phyloP scores from a whole-genome alignment of 2,888 invertebrate species.

The Didymodactylos carnosus region DNA sequence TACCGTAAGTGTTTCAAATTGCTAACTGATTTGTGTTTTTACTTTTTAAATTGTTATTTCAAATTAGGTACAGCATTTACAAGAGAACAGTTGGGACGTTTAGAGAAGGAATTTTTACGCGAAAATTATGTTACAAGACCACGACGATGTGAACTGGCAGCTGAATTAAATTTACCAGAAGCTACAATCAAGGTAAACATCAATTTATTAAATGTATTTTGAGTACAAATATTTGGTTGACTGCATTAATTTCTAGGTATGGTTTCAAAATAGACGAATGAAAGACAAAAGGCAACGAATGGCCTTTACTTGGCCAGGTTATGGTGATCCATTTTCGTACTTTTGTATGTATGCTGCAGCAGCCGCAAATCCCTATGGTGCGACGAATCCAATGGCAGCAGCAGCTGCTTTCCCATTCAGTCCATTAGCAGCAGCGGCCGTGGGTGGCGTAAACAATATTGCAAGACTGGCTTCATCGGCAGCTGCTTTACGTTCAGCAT shows the following conservation, averaged over 20 bases:
- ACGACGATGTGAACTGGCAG: constrained; percentile 74
- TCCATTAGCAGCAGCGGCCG: background rate
- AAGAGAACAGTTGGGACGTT: constrained; percentile 64
- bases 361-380: background rate
- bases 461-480: too few relatives aligned
- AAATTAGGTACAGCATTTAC: constrained; percentile 88
- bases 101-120: constrained; percentile 85
- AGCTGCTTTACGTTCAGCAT: background rate
- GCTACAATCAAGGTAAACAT: constrained; percentile 75
- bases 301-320: constrained; percentile 67
- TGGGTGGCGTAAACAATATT: too few relatives aligned
- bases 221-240: too few relatives aligned
- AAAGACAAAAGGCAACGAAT: constrained; percentile 88
- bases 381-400: background rate
- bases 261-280: constrained; percentile 93
- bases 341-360: background rate
- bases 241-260: constrained; percentile 62
- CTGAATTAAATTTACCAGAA: constrained; percentile 74
- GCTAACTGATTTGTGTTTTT: too few relatives aligned
- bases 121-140: constrained; percentile 95
- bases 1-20: too few relatives aligned
- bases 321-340: constrained; percentile 5
- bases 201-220: too few relatives aligned
- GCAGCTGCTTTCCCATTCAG: background rate
- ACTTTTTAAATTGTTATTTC: too few relatives aligned